Conservation (phyloP, 2,113 vertebrate species). For the Phodopus roborovskii region DNA sequence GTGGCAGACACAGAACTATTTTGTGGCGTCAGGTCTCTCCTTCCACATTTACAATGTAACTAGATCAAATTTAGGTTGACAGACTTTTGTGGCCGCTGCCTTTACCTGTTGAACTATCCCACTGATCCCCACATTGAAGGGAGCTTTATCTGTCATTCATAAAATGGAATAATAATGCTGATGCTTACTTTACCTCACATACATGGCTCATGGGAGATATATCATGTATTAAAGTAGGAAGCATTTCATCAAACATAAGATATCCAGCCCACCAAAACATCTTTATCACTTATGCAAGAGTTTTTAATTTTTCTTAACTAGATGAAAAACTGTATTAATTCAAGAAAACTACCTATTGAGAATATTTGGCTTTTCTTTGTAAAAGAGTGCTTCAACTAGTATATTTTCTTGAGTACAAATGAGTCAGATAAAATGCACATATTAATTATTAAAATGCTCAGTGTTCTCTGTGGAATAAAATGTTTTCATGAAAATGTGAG, state of each 20-base stretch:
- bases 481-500: conserved; percentile 55
- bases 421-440: conserved; percentile 10
- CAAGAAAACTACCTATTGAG: background rate
- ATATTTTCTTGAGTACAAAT: background rate
- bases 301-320: conserved; percentile 22
- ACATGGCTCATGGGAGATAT: background rate
- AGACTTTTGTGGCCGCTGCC: no score
- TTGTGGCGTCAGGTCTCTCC: background rate
- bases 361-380: background rate
- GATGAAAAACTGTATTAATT: background rate
- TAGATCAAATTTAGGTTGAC: background rate
- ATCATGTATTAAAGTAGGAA: background rate
- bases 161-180: background rate
- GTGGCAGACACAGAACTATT: background rate
- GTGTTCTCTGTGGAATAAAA: background rate
- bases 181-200: background rate
- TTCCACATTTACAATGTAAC: no score
- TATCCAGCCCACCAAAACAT: background rate
- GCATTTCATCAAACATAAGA: background rate
- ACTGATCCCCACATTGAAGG: background rate
- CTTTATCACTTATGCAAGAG: background rate
- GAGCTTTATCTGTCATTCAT: background rate
- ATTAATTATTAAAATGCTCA: background rate
- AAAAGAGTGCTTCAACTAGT: background rate
- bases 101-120: no score